Conservation (phyloP, 2,888 invertebrate genomes). For the Julus scandinavius region DNA sequence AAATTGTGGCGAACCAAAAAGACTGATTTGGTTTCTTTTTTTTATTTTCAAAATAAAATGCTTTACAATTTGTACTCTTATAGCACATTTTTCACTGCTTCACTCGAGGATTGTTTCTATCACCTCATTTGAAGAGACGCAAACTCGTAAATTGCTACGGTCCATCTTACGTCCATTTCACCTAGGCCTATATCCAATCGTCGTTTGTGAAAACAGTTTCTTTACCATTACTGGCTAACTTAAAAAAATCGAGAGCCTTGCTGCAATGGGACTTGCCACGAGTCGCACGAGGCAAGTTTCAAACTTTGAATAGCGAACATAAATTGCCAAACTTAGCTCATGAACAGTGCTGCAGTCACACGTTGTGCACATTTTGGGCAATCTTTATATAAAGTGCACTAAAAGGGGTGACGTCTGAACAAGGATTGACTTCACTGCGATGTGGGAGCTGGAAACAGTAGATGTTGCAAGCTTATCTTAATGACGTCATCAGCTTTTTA, state of each 20-base stretch:
- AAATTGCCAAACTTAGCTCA: constrained; percentile 6
- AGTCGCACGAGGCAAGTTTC: neutral
- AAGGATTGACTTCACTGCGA: neutral
- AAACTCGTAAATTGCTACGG: neutral
- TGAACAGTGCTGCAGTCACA: neutral
- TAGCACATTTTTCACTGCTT: neutral
- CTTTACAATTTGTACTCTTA: constrained; percentile 3
- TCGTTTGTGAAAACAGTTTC: neutral
- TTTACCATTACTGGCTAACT: neutral
- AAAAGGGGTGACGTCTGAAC: neutral
- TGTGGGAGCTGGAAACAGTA: neutral
- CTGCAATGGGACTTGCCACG: neutral
- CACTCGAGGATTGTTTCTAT: constrained; percentile 42
- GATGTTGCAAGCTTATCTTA: neutral
- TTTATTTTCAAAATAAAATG: constrained; percentile 30
- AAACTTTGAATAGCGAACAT: neutral
- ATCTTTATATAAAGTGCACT: neutral
- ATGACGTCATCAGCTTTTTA: neutral
- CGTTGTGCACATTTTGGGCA: neutral
- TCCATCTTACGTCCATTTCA: neutral
- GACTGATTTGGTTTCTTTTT: constrained; percentile 3
- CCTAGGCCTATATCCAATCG: neutral
- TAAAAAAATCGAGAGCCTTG: neutral
- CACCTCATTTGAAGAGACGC: neutral
- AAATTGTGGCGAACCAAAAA: constrained; percentile 17